Base-by-base conservation (phyloP, 2,797 vertebrate genomes). In the Botia kubotai region DNA sequence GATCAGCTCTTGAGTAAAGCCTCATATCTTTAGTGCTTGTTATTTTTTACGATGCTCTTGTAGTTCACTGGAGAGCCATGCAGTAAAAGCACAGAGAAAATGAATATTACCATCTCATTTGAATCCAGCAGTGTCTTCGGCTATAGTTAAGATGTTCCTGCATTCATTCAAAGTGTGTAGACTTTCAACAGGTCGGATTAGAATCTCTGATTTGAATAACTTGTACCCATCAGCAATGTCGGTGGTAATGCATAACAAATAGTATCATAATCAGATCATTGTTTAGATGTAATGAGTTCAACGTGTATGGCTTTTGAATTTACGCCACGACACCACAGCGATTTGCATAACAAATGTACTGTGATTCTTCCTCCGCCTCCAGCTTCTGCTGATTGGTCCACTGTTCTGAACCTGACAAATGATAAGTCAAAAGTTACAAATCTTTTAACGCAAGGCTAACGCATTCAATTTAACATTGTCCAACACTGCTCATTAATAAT, bases 1-100 rank as follows among this genome's bases (percentile, higher is more conserved):
- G 72, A 2, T 63, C 19, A 16, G 10, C 7, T 73, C 60, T 48
- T 46, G 8, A 48, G 57, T 29, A 11, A n/a, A 50, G 63, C 2
- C 53, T 77, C 23, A 21, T 70, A 60, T 77, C 17, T 33, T 58
- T 5, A 26, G 36, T 46, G 10, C 10, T 57, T 8, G 57, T 62
- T 69, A 69, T 69, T 57, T 23, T 48, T 77, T 70, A 78, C 48
- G 39, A 48, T 29, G 74, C 11, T 67, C 50, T 76, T 76, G 48
- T 14, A 29, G 36, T 48, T 58, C 21, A 57, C 21, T 46, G 39
- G 63, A 66, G 7, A 66, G 29, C 62, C 39, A n/a, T 48, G 23
- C 53, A 58, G 53, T 77, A 77, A 69, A 77, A 60, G 2, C 11
- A 46, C 36, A 8, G 16, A 77, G 6, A 77, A 72, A 57, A 58